Conservation (phyloP, 2,797 vertebrate species). For the Bovichtus diacanthus region DNA sequence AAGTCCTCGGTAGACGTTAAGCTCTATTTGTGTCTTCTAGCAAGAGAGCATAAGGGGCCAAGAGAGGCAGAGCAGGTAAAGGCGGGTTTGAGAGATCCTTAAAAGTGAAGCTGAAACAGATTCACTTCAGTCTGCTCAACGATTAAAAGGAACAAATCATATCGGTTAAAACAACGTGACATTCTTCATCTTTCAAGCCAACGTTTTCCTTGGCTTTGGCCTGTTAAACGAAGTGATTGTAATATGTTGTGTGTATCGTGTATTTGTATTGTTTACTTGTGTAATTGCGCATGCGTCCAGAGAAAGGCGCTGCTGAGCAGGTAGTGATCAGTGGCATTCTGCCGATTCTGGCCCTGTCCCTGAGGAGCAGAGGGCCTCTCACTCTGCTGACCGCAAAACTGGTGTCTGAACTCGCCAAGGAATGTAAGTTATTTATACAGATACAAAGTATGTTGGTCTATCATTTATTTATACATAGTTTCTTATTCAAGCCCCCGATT, state of each 20-base stretch:
- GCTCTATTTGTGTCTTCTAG: conserved; percentile 68
- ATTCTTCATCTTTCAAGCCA: not conserved
- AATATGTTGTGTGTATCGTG: not conserved
- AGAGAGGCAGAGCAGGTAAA: conserved; percentile 30
- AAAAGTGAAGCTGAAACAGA: conserved; percentile 5
- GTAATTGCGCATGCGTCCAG: conserved; percentile 71
- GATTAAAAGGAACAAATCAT: not conserved
- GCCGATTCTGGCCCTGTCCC: conserved; percentile 83
- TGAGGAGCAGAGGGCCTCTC: conserved; percentile 84
- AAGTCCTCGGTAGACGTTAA: conserved; percentile 62
- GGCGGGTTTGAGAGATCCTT: conserved; percentile 16
- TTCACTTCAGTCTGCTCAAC: not conserved
- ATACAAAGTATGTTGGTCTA: not conserved
- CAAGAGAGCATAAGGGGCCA: conserved; percentile 29
- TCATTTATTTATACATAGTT: not conserved
- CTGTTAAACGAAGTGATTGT: not conserved
- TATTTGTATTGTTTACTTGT: conserved; percentile 10
- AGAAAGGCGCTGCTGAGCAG: conserved; percentile 83
- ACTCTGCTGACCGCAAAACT: conserved; percentile 84
- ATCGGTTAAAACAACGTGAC: not conserved
- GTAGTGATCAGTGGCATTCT: conserved; percentile 87
- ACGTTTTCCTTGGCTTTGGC: not conserved
- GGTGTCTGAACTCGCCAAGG: conserved; percentile 89
- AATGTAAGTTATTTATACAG: conserved; percentile 77
- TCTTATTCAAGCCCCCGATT: not conserved